Conservation (phyloP, 1,140 invertebrate genomes). For the Pentalonia nigronervosa region DNA sequence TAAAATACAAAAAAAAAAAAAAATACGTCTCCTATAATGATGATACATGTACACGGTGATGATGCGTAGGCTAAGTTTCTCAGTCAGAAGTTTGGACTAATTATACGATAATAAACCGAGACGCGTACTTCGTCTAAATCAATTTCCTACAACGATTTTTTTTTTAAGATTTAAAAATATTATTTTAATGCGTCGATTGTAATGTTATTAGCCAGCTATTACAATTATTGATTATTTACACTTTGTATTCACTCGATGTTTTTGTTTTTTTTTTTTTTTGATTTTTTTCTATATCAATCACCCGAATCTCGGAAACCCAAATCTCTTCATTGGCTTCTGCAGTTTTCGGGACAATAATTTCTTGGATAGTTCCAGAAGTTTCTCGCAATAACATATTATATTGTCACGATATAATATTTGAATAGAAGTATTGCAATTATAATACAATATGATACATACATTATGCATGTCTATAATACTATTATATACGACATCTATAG, state of each 20-base stretch:
- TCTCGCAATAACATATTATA: neutral
- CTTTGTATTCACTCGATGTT: neutral
- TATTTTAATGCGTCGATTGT: neutral
- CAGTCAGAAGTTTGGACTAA: neutral
- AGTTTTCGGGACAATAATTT: neutral
- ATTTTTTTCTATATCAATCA: neutral
- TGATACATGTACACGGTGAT: neutral
- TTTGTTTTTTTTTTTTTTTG: too few species aligned
- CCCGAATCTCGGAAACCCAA: too few species aligned
- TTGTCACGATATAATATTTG: neutral
- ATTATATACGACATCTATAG: neutral
- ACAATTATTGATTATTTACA: neutral
- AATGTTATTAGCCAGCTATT: neutral
- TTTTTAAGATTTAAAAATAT: neutral
- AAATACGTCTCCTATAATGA: neutral
- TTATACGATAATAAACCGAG: neutral
- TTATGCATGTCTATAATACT: neutral
- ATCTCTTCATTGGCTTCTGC: too few species aligned
- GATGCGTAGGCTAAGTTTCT: neutral
- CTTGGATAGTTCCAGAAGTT: neutral
- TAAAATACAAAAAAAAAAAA: neutral
- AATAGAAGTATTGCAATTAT: neutral
- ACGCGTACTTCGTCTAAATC: neutral
- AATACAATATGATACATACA: neutral
- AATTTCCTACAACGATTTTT: neutral